phyloP scores from a whole-genome alignment of 2,113 vertebrate species.

The Sapajus apella region DNA sequence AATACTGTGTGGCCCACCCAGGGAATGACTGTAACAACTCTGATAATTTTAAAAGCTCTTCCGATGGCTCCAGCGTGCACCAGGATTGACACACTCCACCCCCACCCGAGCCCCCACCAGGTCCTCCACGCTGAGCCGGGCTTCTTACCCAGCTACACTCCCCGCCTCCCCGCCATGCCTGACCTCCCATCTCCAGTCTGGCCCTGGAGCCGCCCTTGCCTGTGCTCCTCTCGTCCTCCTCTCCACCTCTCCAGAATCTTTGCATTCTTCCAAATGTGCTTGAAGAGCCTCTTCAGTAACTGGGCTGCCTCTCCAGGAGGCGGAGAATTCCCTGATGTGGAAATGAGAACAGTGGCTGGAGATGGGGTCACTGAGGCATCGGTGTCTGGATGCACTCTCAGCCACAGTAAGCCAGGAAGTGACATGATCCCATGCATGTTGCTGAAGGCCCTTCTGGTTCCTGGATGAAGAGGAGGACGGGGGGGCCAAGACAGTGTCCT shows the following conservation, averaged over 20 bases:
- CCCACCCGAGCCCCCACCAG: background rate
- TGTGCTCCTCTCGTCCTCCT: background rate
- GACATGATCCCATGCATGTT: no score
- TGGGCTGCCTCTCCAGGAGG: background rate
- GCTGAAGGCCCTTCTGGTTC: background rate
- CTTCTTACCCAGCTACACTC: no score
- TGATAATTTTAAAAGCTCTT: background rate
- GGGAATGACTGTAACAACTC: background rate
- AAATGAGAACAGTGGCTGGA: background rate
- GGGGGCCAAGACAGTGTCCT: background rate
- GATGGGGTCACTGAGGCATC: background rate
- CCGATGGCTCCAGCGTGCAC: background rate
- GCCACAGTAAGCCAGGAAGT: background rate
- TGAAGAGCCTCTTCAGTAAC: background rate
- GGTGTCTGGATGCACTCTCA: background rate
- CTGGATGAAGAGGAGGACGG: background rate
- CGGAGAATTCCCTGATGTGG: background rate
- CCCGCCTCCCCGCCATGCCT: no score
- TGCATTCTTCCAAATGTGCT: background rate
- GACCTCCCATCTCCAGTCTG: background rate
- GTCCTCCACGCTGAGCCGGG: background rate
- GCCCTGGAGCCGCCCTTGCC: background rate
- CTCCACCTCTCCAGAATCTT: background rate
- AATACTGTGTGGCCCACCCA: no score
- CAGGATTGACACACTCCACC: background rate